These are phyloP conservation scores for Serilophus lunatus DNA, from an alignment of 2,113 vertebrate species.

Conservation along the genomic window DNA sequence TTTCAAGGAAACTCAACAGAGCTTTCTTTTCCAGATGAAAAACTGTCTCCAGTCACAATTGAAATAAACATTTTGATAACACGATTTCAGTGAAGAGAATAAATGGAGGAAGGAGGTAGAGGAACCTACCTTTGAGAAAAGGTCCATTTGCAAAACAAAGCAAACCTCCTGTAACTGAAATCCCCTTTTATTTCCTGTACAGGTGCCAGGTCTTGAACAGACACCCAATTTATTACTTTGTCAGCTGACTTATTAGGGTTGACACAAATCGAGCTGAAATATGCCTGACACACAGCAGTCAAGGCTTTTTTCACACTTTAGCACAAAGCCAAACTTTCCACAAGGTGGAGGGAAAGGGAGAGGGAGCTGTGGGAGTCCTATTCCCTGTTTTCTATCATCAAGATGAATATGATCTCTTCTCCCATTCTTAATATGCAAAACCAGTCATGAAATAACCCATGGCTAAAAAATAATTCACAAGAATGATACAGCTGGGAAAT, in stretches of 20 bases:
- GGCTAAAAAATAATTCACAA: constrained; percentile 65
- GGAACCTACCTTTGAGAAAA: constrained; percentile 51
- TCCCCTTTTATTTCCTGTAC: constrained; percentile 75
- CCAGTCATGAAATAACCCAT: constrained; percentile 58
- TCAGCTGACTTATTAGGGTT: constrained; percentile 75
- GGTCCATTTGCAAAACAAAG: constrained; percentile 65
- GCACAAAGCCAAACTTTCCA: constrained; percentile 65
- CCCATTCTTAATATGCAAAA: constrained; percentile 62
- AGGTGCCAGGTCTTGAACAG: constrained; percentile 74
- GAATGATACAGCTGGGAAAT: constrained; percentile 68
- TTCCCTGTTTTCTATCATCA: constrained; percentile 71
- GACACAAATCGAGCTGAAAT: constrained; percentile 77
- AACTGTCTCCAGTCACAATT: constrained; percentile 23
- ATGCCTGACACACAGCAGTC: constrained; percentile 62
- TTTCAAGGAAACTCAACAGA: constrained; percentile 16
- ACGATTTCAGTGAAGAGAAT: constrained; percentile 30
- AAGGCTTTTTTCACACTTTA: constrained; percentile 60
- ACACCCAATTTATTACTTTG: constrained; percentile 75
- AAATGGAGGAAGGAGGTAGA: neutral
- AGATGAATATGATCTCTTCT: constrained; percentile 61
- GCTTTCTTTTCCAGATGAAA: constrained; percentile 32
- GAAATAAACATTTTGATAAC: constrained; percentile 56
- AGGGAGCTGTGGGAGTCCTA: constrained; percentile 61
- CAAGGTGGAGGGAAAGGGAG: constrained; percentile 46
- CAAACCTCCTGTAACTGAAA: constrained; percentile 67